phyloP scores from a whole-genome alignment of 2,888 invertebrate genomes.

The Sepioteuthis lessoniana region DNA sequence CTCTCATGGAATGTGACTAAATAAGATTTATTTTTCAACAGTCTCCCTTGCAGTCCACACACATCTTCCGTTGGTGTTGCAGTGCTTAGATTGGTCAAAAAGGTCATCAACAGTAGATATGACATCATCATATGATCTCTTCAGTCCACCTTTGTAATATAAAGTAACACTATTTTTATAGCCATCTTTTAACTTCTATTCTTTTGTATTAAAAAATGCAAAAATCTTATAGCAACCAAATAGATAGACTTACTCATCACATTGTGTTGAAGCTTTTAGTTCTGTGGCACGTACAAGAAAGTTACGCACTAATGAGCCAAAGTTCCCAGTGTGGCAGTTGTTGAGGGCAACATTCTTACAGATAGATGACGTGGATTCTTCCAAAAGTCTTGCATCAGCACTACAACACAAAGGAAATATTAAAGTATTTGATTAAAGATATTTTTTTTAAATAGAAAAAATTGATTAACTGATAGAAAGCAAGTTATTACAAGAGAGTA shows the following conservation, averaged over 20 bases:
- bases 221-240: background rate
- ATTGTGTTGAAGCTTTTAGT: conserved; percentile 87
- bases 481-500: too few relatives aligned
- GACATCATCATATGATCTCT: too few relatives aligned
- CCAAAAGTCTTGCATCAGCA: conserved; percentile 86
- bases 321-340: conserved; percentile 91
- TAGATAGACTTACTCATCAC: conserved; percentile 84
- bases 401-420: conserved; percentile 76
- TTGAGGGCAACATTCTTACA: conserved; percentile 86
- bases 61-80: too few relatives aligned
- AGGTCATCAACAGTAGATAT: too few relatives aligned
- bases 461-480: background rate
- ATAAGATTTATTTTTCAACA: too few relatives aligned
- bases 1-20: too few relatives aligned
- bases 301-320: conserved; percentile 89
- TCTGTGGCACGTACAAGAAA: conserved; percentile 88
- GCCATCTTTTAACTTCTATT: too few relatives aligned
- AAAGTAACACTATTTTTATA: background rate
- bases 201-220: background rate
- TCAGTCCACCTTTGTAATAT: too few relatives aligned
- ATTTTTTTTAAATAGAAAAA: background rate
- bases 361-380: conserved; percentile 85
- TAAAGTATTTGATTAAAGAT: background rate
- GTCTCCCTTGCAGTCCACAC: too few relatives aligned
- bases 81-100: too few relatives aligned